Base-by-base conservation (phyloP, 2,113 vertebrate genomes). In the Marcusenius ussheri region DNA sequence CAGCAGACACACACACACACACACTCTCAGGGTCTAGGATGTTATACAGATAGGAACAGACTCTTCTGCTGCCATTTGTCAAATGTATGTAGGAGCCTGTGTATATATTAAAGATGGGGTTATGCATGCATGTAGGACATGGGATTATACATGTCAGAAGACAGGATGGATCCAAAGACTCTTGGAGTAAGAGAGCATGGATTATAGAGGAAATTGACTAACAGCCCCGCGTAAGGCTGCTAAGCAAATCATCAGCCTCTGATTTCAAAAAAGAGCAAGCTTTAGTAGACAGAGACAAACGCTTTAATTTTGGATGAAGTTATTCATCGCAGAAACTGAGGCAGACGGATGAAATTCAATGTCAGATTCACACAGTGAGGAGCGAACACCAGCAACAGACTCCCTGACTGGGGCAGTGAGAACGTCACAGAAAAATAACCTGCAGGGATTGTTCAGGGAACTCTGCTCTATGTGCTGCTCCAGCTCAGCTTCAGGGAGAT, bases 301-400 rank as follows among this genome's bases (percentile, higher is more conserved):
- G n/a, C 24, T 86, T 89, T 8, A 91, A 92, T 87, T 90, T 90
- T 90, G 8, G 46, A 89, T 91, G 89, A 70, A 90, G 90, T 91
- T 91, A 93, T 94, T 92, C 89, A 93, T 87, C 91, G 91, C 92
- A 94, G 50, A 51, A 94, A 93, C 90, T 92, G 91, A 89, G 91
- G 89, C 62, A 92, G 90, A 35, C 24, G 92, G 90, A 93, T 93
- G 91, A 58, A 88, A 35, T 86, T 51, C 83, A 19, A 9, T 47
- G 1, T 56, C 17, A 93, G 91, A 94, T 92, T 92, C 92, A 91
- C 91, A 91, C 90, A 91, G 90, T 89, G 86, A 85, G 58, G 88
- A 92, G 91, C 89, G 90, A 80, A 84, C 11, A 3, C 50, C 91
- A 50, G 77, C 31, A 62, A 39, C 31, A 56, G n/a, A 50, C 74